Evolutionary conservation across 1,140 invertebrate genomes (phyloP), one percentile per base, ranked within the genome.

Genomic region (roundworm (Caenorhabditis elegans)): DNA sequence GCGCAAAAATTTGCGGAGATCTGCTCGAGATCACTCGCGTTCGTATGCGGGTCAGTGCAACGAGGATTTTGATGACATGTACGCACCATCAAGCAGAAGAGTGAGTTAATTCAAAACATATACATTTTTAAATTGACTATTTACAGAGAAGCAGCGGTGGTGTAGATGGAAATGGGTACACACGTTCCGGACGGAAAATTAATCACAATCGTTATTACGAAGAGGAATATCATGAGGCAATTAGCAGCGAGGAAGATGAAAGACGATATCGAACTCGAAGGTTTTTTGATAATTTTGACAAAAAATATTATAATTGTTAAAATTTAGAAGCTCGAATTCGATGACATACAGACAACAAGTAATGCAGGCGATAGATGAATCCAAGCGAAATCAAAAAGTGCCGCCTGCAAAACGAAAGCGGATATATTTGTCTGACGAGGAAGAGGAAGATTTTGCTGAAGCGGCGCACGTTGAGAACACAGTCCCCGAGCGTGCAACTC

Each of bases 21-120:
- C 76, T 31, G 48, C 46, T 36, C 43, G 76, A 49, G 76, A 77
- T 17, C 46, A 51, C n/a, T 53, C 76, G 49, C 43, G 76, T 15
- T 49, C 48, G 13, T 48, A 51, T 48, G 76, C 15, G 15, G 13
- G 31, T n/a, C 76, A 48, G 19, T 26, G 46, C 46, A 51, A 51
- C 24, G 48, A 48, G 15, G 46, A 77, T 49, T 53, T 49, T 19
- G 48, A 48, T 19, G 46, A 77, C 19, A 36, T 49, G 6, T 77
- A 51, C 34, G 17, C 48, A 19, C 46, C 76, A 77, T 17, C 28
- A n/a, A 49, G 76, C 46, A 48, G 46, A 36, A 77, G 76, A 24
- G 48, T 77, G n/a, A 51, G 19, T 15, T 46, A 22, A 26, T 43
- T 31, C 19, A 4, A 28, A 76, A 46, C 11, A 4, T 76, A 39